Evolutionary conservation across 2,888 invertebrate species (phyloP), one percentile per base, ranked within the genome.

Genomic region (Aquatica leii): DNA sequence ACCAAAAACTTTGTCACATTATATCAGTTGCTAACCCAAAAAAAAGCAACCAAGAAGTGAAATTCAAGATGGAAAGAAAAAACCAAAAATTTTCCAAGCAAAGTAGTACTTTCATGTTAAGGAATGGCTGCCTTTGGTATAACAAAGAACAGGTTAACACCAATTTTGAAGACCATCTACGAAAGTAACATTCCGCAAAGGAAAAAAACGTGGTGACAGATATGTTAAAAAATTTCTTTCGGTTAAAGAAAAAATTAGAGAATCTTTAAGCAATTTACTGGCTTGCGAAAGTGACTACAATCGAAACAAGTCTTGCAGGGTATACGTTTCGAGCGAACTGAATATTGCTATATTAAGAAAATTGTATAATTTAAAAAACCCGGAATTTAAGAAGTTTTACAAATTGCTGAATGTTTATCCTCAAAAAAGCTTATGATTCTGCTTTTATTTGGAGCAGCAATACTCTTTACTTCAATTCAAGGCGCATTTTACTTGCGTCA

Each of bases 401-500:
- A 37, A 37, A 9, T 9, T 37, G 11, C 5, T 9, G 5, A 37
- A 37, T 11, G 37, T n/a, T 3, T n/a, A 37, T 5, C 37, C 37
- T 6, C 5, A 11, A 6, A 37, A 37, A 3, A 37, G 5, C 5
- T 2, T 37, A 9, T 6, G 34, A 34, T 62, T 37, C 37, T 37
- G 37, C 37, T 37, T 37, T 9, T 11, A 9, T 9, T 9, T 37
- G 3, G n/a, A 37, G 3, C 37, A n/a, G n/a, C 37, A n/a, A 3
- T 37, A 5, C 37, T 12, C 3, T n/a, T n/a, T n/a, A 37, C 63
- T 8, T 60, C 67, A 14, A 69, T 69, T 14, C 35, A 50, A 35
- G 68, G 68, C 18, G 66, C 66, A 18, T 68, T 68, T 58, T 70
- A 69, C 46, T 55, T 64, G 11, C 64, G 61, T n/a, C n/a, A n/a